phyloP scores from a whole-genome alignment of 2,797 vertebrate genomes.

The Amblyopsis hoosieri region DNA sequence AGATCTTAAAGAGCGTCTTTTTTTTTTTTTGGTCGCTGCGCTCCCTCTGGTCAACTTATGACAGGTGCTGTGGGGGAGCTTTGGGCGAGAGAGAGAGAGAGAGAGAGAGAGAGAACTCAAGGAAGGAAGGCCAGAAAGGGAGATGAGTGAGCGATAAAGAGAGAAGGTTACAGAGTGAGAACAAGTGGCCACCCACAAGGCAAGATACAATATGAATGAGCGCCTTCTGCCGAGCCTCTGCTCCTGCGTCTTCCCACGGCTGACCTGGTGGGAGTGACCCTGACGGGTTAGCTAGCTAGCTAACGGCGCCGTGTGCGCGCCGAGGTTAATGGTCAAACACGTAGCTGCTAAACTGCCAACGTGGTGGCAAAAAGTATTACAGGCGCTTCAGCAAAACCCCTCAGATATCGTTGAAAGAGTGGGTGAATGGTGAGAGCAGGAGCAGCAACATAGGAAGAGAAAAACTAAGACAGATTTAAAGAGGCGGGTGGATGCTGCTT shows the following conservation, averaged over 20 bases:
- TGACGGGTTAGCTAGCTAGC: no score
- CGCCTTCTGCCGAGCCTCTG: slow-evolving; percentile 19
- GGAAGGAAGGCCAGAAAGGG: background rate
- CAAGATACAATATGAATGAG: slow-evolving; percentile 49
- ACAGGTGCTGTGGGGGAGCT: slow-evolving; percentile 60
- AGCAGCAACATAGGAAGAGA: slow-evolving; percentile 33
- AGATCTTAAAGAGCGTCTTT: slow-evolving; percentile 58
- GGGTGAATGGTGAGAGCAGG: slow-evolving; percentile 35
- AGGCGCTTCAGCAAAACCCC: slow-evolving; percentile 36
- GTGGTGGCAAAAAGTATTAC: background rate
- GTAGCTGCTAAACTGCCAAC: slow-evolving; percentile 9
- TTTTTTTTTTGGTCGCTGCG: slow-evolving; percentile 23
- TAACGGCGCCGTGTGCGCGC: no score
- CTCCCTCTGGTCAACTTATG: slow-evolving; percentile 63
- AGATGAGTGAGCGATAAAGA: background rate
- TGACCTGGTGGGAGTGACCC: slow-evolving; percentile 3
- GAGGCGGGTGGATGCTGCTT: slow-evolving; percentile 33
- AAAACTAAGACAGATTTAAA: slow-evolving; percentile 1
- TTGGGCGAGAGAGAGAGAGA: slow-evolving; percentile 30
- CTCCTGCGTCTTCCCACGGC: slow-evolving; percentile 13
- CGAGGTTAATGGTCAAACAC: no score
- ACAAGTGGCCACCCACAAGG: slow-evolving; percentile 21
- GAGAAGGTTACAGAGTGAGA: slow-evolving; percentile 31
- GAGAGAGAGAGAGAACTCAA: slow-evolving; percentile 9
- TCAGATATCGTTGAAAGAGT: slow-evolving; percentile 18